phyloP scores from a whole-genome alignment of 2,888 invertebrate genomes.

The Xanthostigma xanthostigma region DNA sequence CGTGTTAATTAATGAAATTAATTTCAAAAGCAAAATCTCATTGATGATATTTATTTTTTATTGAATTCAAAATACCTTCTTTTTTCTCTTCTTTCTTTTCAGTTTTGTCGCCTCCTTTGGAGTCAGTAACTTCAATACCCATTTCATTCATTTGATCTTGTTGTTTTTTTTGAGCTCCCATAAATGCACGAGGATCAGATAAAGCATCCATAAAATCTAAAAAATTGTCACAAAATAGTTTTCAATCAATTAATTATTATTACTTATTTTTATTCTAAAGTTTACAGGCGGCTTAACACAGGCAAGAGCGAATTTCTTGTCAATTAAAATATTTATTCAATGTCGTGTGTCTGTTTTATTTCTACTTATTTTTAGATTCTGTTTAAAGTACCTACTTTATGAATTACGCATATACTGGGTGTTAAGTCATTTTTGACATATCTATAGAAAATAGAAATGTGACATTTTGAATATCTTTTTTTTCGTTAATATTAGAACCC shows the following conservation, averaged over 20 bases:
- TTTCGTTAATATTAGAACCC: too few relatives aligned
- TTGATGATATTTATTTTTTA: neutral
- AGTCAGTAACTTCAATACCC: constrained; percentile 60
- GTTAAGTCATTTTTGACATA: too few relatives aligned
- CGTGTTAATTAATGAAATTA: too few relatives aligned
- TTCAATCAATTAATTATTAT: neutral
- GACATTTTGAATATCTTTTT: too few relatives aligned
- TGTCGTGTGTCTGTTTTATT: too few relatives aligned
- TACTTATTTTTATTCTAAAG: neutral
- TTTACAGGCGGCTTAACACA: too few relatives aligned
- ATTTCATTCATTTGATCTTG: constrained; percentile 88
- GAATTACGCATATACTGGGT: too few relatives aligned
- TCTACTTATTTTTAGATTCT: too few relatives aligned
- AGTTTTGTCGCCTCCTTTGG: constrained; percentile 37
- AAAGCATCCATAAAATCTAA: constrained; percentile 94
- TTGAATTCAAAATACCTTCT: constrained; percentile 34
- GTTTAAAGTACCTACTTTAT: too few relatives aligned
- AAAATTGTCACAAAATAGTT: neutral
- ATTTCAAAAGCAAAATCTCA: too few relatives aligned
- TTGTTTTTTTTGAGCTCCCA: constrained; percentile 73
- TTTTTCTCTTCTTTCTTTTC: constrained; percentile 48
- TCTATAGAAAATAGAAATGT: too few relatives aligned
- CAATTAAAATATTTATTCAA: neutral
- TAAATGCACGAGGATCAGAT: constrained; percentile 85
- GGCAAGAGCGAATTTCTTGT: neutral